These are phyloP conservation scores for Bucorvus abyssinicus DNA, from an alignment of 2,797 vertebrate genomes.

Conservation along the genomic window DNA sequence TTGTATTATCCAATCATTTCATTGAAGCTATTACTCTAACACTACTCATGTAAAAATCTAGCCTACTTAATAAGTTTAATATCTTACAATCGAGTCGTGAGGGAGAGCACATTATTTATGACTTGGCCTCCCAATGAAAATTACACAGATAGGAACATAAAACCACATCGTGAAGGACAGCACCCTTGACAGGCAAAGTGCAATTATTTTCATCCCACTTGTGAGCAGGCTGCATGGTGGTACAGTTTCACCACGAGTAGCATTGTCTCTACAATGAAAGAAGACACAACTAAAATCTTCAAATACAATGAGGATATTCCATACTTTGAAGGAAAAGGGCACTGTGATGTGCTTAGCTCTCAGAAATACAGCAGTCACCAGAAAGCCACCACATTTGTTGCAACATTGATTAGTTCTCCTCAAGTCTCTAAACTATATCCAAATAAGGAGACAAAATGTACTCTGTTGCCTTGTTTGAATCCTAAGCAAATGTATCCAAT, in stretches of 20 bases:
- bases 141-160: background rate
- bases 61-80: background rate
- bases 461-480: background rate
- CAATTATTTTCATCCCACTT: background rate
- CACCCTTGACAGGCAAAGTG: background rate
- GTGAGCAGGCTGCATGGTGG: background rate
- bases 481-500: background rate
- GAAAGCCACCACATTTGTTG: background rate
- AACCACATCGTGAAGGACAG: background rate
- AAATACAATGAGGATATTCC: background rate
- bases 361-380: background rate
- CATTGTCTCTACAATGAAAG: background rate
- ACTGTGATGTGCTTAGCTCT: background rate
- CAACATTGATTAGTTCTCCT: background rate
- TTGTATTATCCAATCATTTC: conserved; percentile 33
- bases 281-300: background rate
- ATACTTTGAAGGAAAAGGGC: background rate
- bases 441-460: background rate
- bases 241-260: background rate
- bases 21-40: conserved; percentile 34
- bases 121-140: background rate
- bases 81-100: background rate
- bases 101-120: background rate
- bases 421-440: background rate
- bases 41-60: conserved; percentile 18